Base-by-base conservation (phyloP, 2,113 vertebrate genomes). In the Progne subis region DNA sequence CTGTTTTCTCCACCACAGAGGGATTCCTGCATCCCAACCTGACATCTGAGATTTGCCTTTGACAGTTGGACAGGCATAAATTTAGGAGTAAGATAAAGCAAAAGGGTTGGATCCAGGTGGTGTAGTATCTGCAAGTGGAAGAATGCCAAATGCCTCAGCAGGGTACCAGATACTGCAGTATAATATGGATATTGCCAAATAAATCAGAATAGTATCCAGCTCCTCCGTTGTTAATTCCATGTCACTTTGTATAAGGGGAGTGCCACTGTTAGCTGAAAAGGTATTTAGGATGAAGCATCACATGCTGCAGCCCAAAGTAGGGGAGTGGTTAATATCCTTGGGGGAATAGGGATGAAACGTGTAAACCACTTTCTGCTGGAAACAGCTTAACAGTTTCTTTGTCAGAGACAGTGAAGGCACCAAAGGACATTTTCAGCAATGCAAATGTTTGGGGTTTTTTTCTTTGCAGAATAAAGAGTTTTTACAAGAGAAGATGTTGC, bases 401-500 rank as follows among this genome's bases (percentile, higher is more conserved):
- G 20, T 77, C 29, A 18, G 28, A 80, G 37, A 24, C 13, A 7
- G 19, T 50, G 47, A 77, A 86, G 20, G 59, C 79, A 56, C 56
- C 56, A 79, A 81, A 95, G 37, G 25, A 18, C 8, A 3, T 55
- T 95, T 93, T 53, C 71, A 92, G 60, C 63, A 92, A 19, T 80
- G 34, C 50, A 53, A 64, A 67, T 57, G 5, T 82, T 49, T 59
- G 60, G 11, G 52, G 2, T 71, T 41, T 70, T 86, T 88, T 71
- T 10, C 70, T 71, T 94, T 95, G 41, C 95, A 99, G 99, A 99
- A 98, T 96, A 99, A 99, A 94, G 99, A 99, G 80, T 99, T 98
- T 98, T 98, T 99, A 91, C 98, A 99, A 67, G 99, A 99, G 96
- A 99, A 98, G 98, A 98, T 99, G 97, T 85, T 99, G 87, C 98